phyloP scores from a whole-genome alignment of 2,888 invertebrate species.

The Acleris cristana region DNA sequence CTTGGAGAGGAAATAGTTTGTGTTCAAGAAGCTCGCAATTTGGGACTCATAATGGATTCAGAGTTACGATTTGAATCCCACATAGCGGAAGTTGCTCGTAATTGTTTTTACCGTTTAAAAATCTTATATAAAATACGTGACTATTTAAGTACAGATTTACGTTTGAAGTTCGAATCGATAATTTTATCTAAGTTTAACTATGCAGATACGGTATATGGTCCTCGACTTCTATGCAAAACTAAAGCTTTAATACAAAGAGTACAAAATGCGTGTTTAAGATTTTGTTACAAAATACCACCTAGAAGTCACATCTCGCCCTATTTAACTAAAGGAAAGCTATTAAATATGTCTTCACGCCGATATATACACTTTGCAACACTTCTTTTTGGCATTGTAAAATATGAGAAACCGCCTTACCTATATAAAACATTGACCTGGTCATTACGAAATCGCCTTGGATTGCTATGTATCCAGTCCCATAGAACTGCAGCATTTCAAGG shows the following conservation, averaged over 20 bases:
- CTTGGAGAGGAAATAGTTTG: neutral
- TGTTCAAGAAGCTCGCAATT: neutral
- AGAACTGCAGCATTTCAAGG: too few species aligned
- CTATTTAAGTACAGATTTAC: neutral
- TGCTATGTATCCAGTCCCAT: too few species aligned
- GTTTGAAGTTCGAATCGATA: neutral
- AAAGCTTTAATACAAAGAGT: neutral
- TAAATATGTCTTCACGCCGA: too few species aligned
- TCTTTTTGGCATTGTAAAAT: too few species aligned
- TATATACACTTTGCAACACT: too few species aligned
- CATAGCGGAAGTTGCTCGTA: neutral
- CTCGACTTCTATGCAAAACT: neutral
- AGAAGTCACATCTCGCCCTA: too few species aligned
- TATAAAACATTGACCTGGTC: too few species aligned
- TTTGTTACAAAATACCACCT: neutral
- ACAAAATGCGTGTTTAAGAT: neutral
- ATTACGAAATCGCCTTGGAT: too few species aligned
- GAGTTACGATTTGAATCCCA: neutral
- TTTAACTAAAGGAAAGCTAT: too few species aligned
- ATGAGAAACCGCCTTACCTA: too few species aligned
- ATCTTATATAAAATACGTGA: neutral
- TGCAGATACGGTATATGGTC: neutral
- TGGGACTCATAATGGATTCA: neutral
- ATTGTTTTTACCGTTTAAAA: slow-evolving; percentile 1
- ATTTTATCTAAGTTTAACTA: neutral